A percentile compares a stretch with the other conserved stretches of the same genome.
Conservation (phyloP, 2,888 invertebrate genomes). For the Lithophane leautieri region DNA sequence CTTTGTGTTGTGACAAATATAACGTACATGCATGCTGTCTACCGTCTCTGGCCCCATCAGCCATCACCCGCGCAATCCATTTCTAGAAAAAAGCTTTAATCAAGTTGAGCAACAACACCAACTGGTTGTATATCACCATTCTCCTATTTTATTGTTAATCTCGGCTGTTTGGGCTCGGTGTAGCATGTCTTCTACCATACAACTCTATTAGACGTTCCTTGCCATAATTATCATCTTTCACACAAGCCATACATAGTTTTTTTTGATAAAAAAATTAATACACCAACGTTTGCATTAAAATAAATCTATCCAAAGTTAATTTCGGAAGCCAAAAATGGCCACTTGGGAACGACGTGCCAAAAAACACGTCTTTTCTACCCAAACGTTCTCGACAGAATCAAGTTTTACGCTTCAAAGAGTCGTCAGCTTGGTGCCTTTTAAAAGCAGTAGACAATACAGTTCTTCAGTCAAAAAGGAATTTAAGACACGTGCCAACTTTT, state of each 20-base stretch:
- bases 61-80: too few species aligned
- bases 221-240: background rate
- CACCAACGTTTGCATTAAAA: too few species aligned
- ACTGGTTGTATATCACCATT: background rate
- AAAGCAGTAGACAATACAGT: slow-evolving; percentile 2
- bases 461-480: slow-evolving; percentile 12
- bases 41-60: background rate
- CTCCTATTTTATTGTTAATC: background rate
- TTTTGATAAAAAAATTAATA: background rate
- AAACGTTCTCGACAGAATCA: slow-evolving; percentile 17
- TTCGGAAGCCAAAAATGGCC: background rate
- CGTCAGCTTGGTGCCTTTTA: slow-evolving; percentile 6
- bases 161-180: too few species aligned
- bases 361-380: background rate
- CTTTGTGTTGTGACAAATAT: slow-evolving; percentile 11
- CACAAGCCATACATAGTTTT: background rate
- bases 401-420: slow-evolving; percentile 4
- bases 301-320: background rate
- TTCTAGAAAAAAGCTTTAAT: background rate
- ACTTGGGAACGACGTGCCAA: background rate
- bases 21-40: background rate
- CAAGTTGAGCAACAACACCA: background rate
- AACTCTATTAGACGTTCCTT: background rate
- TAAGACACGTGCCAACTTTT: slow-evolving; percentile 50
- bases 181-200: background rate